Evolutionary conservation across 2,797 vertebrate genomes (phyloP).

Genomic region (Kryptolebias ocellatus): DNA sequence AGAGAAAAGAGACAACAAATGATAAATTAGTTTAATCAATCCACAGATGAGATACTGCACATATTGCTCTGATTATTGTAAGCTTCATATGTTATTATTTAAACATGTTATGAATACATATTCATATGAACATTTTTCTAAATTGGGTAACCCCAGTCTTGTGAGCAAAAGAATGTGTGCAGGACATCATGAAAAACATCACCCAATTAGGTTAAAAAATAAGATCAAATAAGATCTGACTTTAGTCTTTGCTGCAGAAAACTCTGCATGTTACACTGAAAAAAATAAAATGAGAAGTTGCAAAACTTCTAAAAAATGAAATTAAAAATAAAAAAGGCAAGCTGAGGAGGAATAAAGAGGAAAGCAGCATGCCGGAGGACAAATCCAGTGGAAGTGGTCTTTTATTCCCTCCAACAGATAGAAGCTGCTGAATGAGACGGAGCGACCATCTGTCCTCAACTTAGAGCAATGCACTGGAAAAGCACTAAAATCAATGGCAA

Average conservation of each 20-base stretch:
- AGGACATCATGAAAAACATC: conserved; percentile 2
- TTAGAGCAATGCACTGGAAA: conserved; percentile 77
- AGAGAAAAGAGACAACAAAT: conserved; percentile 78
- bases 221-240: conserved; percentile 14
- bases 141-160: conserved; percentile 6
- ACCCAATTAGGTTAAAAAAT: conserved; percentile 3
- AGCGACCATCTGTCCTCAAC: conserved; percentile 82
- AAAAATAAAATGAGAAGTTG: conserved; percentile 47
- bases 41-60: conserved; percentile 40
- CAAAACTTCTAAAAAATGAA: conserved; percentile 39
- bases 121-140: conserved; percentile 6
- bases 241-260: conserved; percentile 46
- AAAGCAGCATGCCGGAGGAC: conserved; percentile 61
- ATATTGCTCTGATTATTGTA: conserved; percentile 41
- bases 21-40: conserved; percentile 82
- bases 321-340: conserved; percentile 38
- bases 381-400: conserved; percentile 60
- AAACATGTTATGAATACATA: conserved; percentile 3
- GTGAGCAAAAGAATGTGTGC: conserved; percentile 2
- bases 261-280: conserved; percentile 40
- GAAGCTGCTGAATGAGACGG: conserved; percentile 73
- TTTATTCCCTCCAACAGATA: conserved; percentile 73
- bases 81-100: conserved; percentile 11
- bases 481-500: conserved; percentile 80
- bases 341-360: conserved; percentile 51